Percentiles rank a stretch among this genome's conserved stretches.
phyloP scores from a whole-genome alignment of 2,888 invertebrate genomes.

The Amphipyra berbera region DNA sequence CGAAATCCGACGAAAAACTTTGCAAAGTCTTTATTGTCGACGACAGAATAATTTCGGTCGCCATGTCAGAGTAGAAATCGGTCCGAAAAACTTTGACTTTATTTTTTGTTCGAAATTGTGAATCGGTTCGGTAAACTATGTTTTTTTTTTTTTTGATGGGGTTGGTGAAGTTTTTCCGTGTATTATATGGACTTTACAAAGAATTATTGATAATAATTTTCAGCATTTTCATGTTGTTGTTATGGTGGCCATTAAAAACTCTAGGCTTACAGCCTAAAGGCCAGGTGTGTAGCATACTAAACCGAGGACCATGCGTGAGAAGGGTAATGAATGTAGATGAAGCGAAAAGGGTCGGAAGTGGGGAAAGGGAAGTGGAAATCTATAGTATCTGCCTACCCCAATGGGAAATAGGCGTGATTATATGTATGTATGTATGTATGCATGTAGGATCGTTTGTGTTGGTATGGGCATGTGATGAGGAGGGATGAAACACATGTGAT shows the following conservation, averaged over 20 bases:
- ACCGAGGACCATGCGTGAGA: no score
- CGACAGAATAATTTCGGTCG: slow-evolving; percentile 61
- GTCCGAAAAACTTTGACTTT: slow-evolving; percentile 29
- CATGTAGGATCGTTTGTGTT: no score
- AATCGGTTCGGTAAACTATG: slow-evolving; percentile 8
- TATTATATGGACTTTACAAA: not conserved
- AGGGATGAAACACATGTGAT: no score
- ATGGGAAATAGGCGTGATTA: no score
- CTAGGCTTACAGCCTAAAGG: no score
- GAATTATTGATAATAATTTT: not conserved
- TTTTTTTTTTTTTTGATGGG: slow-evolving; percentile 24
- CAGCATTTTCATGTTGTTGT: not conserved
- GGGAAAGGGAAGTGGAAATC: no score
- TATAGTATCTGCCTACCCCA: no score
- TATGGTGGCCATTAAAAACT: not conserved
- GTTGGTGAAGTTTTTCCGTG: not conserved
- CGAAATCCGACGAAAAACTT: slow-evolving; percentile 56
- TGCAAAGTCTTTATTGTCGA: slow-evolving; percentile 58
- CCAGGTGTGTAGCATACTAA: no score
- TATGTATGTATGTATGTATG: no score
- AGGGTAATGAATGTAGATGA: no score
- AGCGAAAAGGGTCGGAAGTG: no score
- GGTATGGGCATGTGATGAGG: no score
- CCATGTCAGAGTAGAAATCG: slow-evolving; percentile 35
- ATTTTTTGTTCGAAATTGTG: slow-evolving; percentile 28